phyloP scores from a whole-genome alignment of 2,797 vertebrate species.

The Spea hammondii region DNA sequence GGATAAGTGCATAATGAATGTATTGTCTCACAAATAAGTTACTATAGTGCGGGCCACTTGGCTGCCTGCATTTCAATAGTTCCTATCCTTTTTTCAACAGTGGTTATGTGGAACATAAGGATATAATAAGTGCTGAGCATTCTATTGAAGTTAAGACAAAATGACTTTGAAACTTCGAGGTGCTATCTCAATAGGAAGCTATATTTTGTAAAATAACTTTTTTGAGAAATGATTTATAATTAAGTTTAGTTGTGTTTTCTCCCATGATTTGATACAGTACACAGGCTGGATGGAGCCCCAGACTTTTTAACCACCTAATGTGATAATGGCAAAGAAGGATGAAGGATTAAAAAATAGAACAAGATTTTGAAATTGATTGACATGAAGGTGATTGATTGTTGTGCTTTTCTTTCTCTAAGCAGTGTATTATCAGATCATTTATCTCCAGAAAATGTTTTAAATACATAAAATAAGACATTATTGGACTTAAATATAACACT shows the following conservation, averaged over 20 bases:
- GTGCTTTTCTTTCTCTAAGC: not conserved
- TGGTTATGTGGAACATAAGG: too few species aligned
- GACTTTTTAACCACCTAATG: conserved; percentile 28
- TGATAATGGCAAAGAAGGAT: conserved; percentile 29
- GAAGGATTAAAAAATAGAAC: conserved; percentile 29
- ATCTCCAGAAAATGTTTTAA: conserved; percentile 21
- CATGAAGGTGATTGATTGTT: conserved; percentile 26
- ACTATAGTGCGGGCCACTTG: too few species aligned
- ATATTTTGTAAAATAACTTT: conserved; percentile 28
- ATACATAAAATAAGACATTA: too few species aligned
- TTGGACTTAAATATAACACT: too few species aligned
- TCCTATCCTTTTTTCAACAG: too few species aligned
- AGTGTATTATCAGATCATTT: not conserved
- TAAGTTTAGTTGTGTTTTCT: conserved; percentile 37
- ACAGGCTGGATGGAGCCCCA: conserved; percentile 34
- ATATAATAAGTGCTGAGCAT: too few species aligned
- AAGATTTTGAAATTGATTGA: conserved; percentile 18
- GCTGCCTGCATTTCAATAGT: too few species aligned
- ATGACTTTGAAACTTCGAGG: too few species aligned
- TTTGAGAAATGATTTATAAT: conserved; percentile 36
- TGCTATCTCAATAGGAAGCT: conserved; percentile 5
- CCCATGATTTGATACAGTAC: conserved; percentile 11
- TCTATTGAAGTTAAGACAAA: too few species aligned
- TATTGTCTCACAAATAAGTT: too few species aligned
- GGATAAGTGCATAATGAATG: too few species aligned